Conservation (phyloP, 2,888 invertebrate species). For the Megamerina dolium region DNA sequence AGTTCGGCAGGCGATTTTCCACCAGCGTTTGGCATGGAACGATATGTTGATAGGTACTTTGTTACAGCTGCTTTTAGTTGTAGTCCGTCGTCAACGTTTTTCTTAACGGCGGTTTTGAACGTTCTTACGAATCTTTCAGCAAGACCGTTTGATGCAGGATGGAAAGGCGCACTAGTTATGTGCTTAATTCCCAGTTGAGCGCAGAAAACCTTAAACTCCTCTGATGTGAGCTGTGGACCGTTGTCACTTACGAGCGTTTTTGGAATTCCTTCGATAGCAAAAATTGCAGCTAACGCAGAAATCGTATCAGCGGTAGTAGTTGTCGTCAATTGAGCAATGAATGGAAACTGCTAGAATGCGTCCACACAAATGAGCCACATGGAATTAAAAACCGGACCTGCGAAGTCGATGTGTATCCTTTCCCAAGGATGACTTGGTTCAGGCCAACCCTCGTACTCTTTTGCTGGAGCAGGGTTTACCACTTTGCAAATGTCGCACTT, state of each 20-base stretch:
- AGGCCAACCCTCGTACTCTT: conserved; percentile 16
- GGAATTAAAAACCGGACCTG: conserved; percentile 31
- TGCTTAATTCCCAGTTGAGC: conserved; percentile 24
- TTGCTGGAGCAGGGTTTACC: conserved; percentile 7
- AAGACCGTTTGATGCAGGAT: conserved; percentile 18
- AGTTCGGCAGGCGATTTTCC: conserved; percentile 16
- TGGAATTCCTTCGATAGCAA: conserved; percentile 27
- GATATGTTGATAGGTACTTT: conserved; percentile 14
- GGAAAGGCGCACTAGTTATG: conserved; percentile 23
- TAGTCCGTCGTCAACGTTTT: conserved; percentile 11
- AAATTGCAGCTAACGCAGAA: conserved; percentile 20
- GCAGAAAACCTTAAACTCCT: conserved; percentile 23
- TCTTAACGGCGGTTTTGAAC: conserved; percentile 11
- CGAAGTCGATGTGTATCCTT: too few species aligned
- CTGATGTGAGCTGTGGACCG: conserved; percentile 23
- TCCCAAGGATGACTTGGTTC: conserved; percentile 25
- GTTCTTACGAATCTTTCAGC: conserved; percentile 11
- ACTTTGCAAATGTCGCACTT: conserved; percentile 13
- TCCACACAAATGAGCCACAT: conserved; percentile 21
- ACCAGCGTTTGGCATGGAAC: conserved; percentile 11
- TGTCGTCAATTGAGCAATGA: conserved; percentile 6
- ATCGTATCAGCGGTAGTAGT: conserved; percentile 18
- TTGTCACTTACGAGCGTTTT: conserved; percentile 27
- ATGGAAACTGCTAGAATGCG: conserved; percentile 17
- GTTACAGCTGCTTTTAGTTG: conserved; percentile 4